Conservation (phyloP, 2,888 invertebrate genomes). For the Scotopteryx bipunctaria region DNA sequence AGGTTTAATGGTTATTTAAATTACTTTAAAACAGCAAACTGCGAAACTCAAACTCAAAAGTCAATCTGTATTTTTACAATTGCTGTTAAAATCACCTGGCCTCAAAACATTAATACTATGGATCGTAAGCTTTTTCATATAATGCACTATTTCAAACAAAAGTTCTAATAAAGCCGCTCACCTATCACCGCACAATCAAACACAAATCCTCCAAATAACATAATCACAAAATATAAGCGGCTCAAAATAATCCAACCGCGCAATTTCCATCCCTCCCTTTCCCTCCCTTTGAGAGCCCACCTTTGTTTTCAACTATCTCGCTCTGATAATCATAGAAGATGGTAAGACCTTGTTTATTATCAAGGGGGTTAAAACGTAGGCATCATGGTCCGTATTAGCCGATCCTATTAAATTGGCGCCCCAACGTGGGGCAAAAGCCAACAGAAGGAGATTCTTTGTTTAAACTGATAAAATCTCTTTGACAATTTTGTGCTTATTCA, state of each 20-base stretch:
- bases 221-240: conserved; percentile 59
- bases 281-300: conserved; percentile 19
- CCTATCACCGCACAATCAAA: conserved; percentile 33
- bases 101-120: neutral
- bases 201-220: conserved; percentile 35
- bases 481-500: conserved; percentile 82
- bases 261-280: conserved; percentile 51
- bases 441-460: conserved; percentile 80
- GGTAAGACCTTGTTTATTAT: conserved; percentile 62
- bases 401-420: conserved; percentile 75
- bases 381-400: conserved; percentile 75
- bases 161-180: conserved; percentile 16
- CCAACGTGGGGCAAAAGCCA: conserved; percentile 72
- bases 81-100: no score
- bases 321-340: conserved; percentile 37
- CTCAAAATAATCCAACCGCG: conserved; percentile 61
- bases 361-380: conserved; percentile 72
- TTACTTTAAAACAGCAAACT: no score
- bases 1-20: no score
- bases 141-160: conserved; percentile 11
- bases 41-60: no score
- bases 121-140: neutral
- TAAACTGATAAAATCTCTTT: conserved; percentile 83
- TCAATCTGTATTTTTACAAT: no score
- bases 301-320: conserved; percentile 35